Percentiles rank a stretch among this genome's conserved stretches.
Conservation (phyloP, 2,113 vertebrate genomes). For the Spea multiplicata region DNA sequence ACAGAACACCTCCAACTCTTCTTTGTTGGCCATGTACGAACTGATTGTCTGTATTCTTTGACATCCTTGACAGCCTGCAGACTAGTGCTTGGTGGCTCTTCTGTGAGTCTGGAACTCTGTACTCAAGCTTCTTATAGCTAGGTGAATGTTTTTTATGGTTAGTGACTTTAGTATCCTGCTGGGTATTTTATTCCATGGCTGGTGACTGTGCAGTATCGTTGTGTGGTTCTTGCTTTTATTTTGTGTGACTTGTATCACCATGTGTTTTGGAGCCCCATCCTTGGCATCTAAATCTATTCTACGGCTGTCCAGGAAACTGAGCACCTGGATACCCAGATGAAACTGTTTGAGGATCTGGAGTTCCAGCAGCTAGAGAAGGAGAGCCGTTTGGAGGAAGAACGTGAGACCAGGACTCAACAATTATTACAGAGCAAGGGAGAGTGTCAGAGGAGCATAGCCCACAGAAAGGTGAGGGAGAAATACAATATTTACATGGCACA, state of each 20-base stretch:
- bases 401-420: conserved; percentile 80
- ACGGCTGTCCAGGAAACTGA: conserved; percentile 77
- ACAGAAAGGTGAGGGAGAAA: conserved; percentile 77
- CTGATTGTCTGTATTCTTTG: not conserved
- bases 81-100: not conserved
- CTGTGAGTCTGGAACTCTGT: not conserved
- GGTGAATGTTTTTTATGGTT: not conserved
- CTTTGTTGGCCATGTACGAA: not conserved
- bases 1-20: not conserved
- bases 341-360: conserved; percentile 94
- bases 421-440: conserved; percentile 80
- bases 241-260: not conserved
- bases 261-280: not conserved
- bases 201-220: not conserved
- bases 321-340: conserved; percentile 78
- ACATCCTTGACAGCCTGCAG: not conserved
- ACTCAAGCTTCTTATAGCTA: not conserved
- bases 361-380: conserved; percentile 97
- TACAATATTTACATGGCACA: not conserved
- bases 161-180: not conserved
- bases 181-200: not conserved
- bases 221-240: not conserved
- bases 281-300: not conserved
- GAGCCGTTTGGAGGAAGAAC: conserved; percentile 88
- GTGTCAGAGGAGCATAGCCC: conserved; percentile 72